Conservation (phyloP, 1,140 invertebrate genomes). For the Brachionus rubens region DNA sequence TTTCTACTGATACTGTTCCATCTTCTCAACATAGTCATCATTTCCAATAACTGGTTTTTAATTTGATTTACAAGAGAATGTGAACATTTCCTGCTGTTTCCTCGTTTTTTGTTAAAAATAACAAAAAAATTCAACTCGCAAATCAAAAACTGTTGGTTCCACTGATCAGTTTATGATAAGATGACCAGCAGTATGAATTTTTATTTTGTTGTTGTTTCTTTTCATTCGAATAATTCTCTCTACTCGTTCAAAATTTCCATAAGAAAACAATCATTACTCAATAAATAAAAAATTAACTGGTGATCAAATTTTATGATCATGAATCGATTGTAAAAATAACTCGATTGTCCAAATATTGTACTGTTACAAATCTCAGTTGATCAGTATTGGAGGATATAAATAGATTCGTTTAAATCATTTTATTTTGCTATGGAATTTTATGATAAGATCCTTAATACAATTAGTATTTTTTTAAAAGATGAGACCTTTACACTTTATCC, state of each 20-base stretch:
- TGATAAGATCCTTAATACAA: no score
- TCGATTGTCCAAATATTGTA: conserved; percentile 31
- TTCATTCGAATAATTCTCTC: background rate
- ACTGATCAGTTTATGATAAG: background rate
- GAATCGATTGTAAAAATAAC: background rate
- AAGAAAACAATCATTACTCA: no score
- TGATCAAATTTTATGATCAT: conserved; percentile 6
- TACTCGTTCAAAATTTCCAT: background rate
- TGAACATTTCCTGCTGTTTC: conserved; percentile 5
- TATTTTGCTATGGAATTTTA: no score
- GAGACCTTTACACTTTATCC: no score
- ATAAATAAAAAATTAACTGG: background rate
- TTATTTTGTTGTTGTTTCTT: no score
- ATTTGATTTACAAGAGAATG: background rate
- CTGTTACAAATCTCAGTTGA: conserved; percentile 18
- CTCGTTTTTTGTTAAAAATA: no score
- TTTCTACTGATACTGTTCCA: no score
- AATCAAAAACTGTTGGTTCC: background rate
- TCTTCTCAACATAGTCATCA: background rate
- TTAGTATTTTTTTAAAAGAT: no score
- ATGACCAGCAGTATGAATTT: no score
- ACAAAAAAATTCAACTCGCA: no score
- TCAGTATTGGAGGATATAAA: no score
- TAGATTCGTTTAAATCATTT: background rate
- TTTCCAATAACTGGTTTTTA: conserved; percentile 11